Conservation (phyloP, 2,797 vertebrate species). For the Rhincodon typus region DNA sequence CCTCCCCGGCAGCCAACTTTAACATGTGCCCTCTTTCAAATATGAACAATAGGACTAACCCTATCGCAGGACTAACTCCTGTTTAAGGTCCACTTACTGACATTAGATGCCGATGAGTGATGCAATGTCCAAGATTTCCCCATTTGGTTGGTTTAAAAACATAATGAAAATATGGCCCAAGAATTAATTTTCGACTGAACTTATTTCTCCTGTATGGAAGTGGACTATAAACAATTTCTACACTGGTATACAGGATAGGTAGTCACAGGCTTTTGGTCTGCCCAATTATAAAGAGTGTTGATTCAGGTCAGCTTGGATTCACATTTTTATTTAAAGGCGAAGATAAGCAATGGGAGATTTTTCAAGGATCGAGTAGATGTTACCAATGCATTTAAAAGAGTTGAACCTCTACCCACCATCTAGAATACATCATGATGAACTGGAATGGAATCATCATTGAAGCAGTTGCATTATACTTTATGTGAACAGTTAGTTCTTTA, state of each 20-base stretch:
- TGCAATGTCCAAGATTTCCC: neutral
- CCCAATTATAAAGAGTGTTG: neutral
- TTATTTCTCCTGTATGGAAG: neutral
- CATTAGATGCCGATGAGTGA: neutral
- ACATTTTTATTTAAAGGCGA: neutral
- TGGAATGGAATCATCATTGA: neutral
- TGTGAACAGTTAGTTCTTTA: too few species aligned
- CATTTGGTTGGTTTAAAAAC: neutral
- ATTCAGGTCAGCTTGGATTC: neutral
- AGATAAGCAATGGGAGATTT: neutral
- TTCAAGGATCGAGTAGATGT: neutral
- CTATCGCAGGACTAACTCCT: neutral
- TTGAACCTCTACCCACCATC: neutral
- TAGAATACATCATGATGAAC: neutral
- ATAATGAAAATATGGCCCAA: neutral
- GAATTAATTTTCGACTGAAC: neutral
- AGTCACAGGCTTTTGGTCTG: neutral
- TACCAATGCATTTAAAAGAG: neutral
- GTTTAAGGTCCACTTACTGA: neutral
- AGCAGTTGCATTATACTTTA: neutral
- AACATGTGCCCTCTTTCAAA: neutral
- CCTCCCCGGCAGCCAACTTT: neutral
- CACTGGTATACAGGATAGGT: neutral
- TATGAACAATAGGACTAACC: neutral
- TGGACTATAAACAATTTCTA: neutral